Conservation (phyloP, 2,113 vertebrate species). For the Australoheros scitulus region DNA sequence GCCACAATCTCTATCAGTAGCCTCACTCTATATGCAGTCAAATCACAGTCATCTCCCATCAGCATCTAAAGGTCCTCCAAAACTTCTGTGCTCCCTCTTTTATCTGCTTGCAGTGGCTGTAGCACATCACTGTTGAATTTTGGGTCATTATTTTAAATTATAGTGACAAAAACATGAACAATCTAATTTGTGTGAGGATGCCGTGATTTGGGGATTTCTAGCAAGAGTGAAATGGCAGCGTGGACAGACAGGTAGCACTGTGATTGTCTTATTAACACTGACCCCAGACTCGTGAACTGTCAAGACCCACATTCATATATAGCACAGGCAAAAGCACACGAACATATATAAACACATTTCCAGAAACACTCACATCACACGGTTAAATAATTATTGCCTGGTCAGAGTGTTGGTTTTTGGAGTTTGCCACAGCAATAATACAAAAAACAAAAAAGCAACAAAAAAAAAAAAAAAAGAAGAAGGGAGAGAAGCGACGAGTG, state of each 20-base stretch:
- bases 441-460: conserved; percentile 14
- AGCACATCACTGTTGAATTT: conserved; percentile 31
- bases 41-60: conserved; percentile 44
- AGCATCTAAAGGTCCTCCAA: conserved; percentile 27
- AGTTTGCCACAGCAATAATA: conserved; percentile 80
- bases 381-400: conserved; percentile 18
- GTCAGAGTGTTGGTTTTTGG: conserved; percentile 10
- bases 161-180: neutral
- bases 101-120: conserved; percentile 46
- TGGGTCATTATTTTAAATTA: conserved; percentile 10
- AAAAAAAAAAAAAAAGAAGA: conserved; percentile 7
- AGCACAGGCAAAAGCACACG: conserved; percentile 41
- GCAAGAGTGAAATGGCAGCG: conserved; percentile 10
- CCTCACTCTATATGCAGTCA: conserved; percentile 60
- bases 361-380: conserved; percentile 8
- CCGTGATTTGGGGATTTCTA: neutral
- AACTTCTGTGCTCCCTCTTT: conserved; percentile 24
- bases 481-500: neutral
- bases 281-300: conserved; percentile 82
- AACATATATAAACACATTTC: conserved; percentile 19
- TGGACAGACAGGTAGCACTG: conserved; percentile 79
- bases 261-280: conserved; percentile 77
- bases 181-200: conserved; percentile 12
- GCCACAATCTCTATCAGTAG: conserved; percentile 47
- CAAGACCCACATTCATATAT: conserved; percentile 54